Base-by-base conservation (phyloP, 2,113 vertebrate genomes). In the Kryptolebias marmoratus region DNA sequence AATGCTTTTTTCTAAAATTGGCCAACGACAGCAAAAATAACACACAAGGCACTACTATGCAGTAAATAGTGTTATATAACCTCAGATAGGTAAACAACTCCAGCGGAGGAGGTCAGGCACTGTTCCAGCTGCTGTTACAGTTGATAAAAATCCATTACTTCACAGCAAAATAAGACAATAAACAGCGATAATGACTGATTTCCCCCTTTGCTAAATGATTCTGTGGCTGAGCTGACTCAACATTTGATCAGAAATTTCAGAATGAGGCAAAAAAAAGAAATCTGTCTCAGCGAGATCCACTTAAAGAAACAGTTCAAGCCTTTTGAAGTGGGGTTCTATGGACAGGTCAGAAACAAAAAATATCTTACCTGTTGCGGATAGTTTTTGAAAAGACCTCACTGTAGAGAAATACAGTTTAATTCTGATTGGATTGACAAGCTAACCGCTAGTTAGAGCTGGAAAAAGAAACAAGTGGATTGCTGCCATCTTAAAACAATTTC, bases 41-140 rank as follows among this genome's bases (percentile, higher is more conserved):
- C 44, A 53, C 63, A n/a, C 30, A 30, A 63, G 47, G 11, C 53
- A 47, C 15, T 64, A 22, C 39, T 66, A 73, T 47, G 71, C 5
- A 63, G 48, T 64, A 30, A 73, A 15, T 53, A 22, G 30, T 31
- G 48, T 80, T 81, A 67, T 52, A 32, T 79, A 71, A 76, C n/a
- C 65, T 18, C 11, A 52, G 54, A 63, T 3, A 65, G 30, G 71
- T 47, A 56, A 52, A 71, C 52, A 32, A 5, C 16, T 16, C 14
- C 2, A 22, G 14, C 7, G 15, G n/a, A 53, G 56, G 32, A 81
- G 36, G 64, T 56, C 47, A 55, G 66, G 31, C 56, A 60, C n/a
- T 44, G 12, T 22, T 77, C 36, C 47, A 39, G 54, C 1, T 63
- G 52, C 30, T 73, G 72, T 70, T 68, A 64, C 11, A 22, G 16